A percentile compares a stretch with the other conserved stretches of the same genome.
These are phyloP conservation scores for Actias luna DNA, from an alignment of 2,888 invertebrate genomes.

Conservation along the genomic window DNA sequence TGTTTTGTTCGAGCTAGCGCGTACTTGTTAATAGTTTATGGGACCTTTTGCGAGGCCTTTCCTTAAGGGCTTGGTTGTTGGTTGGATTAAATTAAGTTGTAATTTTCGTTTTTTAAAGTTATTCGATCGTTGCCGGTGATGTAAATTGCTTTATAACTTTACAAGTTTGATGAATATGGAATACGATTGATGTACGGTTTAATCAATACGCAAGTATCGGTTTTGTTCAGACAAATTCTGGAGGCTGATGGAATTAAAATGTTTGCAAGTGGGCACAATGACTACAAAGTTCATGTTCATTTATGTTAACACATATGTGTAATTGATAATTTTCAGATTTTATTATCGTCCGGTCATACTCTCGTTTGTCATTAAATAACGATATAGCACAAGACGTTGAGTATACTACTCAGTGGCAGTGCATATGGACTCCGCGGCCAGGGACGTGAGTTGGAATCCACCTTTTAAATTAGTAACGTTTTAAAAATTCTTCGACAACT, in stretches of 20 bases:
- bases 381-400: too few species aligned
- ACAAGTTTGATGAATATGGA: not conserved
- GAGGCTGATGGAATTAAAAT: not conserved
- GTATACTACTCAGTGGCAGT: too few species aligned
- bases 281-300: too few species aligned
- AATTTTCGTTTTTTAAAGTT: not conserved
- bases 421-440: too few species aligned
- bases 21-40: slow-evolving; percentile 10
- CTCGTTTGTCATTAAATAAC: too few species aligned
- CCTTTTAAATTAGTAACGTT: too few species aligned
- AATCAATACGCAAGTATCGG: not conserved
- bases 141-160: not conserved
- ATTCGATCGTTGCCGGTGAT: not conserved
- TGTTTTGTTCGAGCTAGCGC: slow-evolving; percentile 8
- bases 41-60: slow-evolving; percentile 6
- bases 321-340: too few species aligned
- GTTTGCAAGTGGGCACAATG: not conserved
- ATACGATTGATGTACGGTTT: not conserved
- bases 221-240: not conserved
- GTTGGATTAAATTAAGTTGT: slow-evolving; percentile 12
- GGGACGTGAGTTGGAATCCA: too few species aligned
- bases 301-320: too few species aligned
- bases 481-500: too few species aligned
- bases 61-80: slow-evolving; percentile 10
- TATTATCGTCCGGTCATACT: too few species aligned